A percentile compares a stretch with the other conserved stretches of the same genome.
Conservation (phyloP, 2,888 invertebrate genomes). For the Clunio marinus region DNA sequence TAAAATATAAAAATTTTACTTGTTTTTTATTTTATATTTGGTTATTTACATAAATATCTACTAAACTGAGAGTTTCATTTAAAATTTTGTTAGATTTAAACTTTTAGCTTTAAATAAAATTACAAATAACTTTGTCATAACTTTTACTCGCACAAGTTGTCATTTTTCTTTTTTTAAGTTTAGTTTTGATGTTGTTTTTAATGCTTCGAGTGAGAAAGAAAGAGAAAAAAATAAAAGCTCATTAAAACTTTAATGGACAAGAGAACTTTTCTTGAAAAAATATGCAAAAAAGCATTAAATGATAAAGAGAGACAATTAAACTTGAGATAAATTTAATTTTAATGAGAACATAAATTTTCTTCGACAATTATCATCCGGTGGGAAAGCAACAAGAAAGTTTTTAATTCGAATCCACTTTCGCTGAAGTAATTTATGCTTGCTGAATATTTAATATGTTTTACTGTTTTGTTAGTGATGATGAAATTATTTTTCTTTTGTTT, state of each 20-base stretch:
- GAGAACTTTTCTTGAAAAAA: neutral
- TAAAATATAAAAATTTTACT: neutral
- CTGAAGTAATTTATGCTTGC: no score
- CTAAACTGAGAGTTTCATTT: constrained; percentile 14
- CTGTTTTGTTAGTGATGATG: no score
- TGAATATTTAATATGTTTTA: no score
- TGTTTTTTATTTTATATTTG: constrained; percentile 40
- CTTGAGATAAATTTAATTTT: constrained; percentile 1
- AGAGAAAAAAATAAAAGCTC: constrained; percentile 2
- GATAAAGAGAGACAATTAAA: neutral
- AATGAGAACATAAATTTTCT: neutral
- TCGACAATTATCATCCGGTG: neutral
- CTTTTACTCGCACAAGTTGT: constrained; percentile 15
- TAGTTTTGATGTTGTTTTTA: neutral
- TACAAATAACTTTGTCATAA: neutral
- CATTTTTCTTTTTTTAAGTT: constrained; percentile 1
- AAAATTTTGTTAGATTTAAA: constrained; percentile 22
- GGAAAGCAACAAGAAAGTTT: neutral
- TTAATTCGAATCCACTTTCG: no score
- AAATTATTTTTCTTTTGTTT: no score
- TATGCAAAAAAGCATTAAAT: neutral
- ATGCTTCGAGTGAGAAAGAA: neutral
- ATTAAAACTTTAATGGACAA: constrained; percentile 1
- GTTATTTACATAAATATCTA: constrained; percentile 42
- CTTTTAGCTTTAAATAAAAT: neutral